Percentiles rank a stretch among this genome's conserved stretches.
These are phyloP conservation scores for Sarcophaga peregrina DNA, from an alignment of 1,140 invertebrate genomes.

Conservation along the genomic window DNA sequence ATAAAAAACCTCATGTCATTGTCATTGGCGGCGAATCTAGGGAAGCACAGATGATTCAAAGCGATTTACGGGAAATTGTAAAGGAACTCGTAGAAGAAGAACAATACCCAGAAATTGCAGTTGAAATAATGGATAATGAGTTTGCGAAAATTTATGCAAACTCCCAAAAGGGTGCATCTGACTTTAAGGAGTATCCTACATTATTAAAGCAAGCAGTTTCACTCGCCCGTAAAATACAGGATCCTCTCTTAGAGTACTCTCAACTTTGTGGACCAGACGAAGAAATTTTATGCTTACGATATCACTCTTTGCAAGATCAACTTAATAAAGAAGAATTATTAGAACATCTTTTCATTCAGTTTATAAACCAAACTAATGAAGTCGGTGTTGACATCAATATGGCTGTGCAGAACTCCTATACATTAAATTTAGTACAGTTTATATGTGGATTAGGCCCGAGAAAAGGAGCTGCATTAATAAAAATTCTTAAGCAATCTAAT, in stretches of 20 bases:
- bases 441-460: slow-evolving; percentile 96
- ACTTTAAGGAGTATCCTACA: slow-evolving; percentile 92
- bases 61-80: slow-evolving; percentile 85
- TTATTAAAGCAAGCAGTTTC: slow-evolving; percentile 92
- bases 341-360: slow-evolving; percentile 88
- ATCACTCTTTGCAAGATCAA: slow-evolving; percentile 90
- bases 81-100: slow-evolving; percentile 83
- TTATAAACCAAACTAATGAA: slow-evolving; percentile 94
- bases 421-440: slow-evolving; percentile 94
- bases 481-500: slow-evolving; percentile 93
- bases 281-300: slow-evolving; percentile 94
- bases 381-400: slow-evolving; percentile 99
- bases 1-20: slow-evolving; percentile 94
- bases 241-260: slow-evolving; percentile 95
- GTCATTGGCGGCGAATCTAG: slow-evolving; percentile 91
- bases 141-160: slow-evolving; percentile 91
- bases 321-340: slow-evolving; percentile 86
- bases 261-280: slow-evolving; percentile 95
- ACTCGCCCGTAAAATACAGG: slow-evolving; percentile 90
- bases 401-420: slow-evolving; percentile 88
- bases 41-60: slow-evolving; percentile 86
- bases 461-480: slow-evolving; percentile 91
- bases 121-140: slow-evolving; percentile 94
- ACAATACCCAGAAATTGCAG: slow-evolving; percentile 86
- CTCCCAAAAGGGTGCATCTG: slow-evolving; percentile 86